Percentiles rank a stretch among this genome's conserved stretches.
These are phyloP conservation scores for Agrotis clavis DNA, from an alignment of 2,888 invertebrate species.

Conservation along the genomic window DNA sequence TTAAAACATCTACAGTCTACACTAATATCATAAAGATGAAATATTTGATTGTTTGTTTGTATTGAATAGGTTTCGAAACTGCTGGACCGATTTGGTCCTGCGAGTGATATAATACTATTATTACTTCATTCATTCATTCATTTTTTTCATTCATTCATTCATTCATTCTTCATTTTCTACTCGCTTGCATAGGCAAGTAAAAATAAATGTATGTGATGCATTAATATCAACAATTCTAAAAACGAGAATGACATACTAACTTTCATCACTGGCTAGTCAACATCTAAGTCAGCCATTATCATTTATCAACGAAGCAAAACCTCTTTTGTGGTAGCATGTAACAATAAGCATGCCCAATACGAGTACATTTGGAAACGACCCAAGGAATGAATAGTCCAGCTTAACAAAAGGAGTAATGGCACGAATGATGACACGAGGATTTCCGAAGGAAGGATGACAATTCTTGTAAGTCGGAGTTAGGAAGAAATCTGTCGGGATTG, in stretches of 20 bases:
- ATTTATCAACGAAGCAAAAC: slow-evolving; percentile 36
- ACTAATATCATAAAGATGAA: no score
- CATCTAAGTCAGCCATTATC: slow-evolving; percentile 9
- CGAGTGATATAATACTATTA: no score
- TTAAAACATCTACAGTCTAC: no score
- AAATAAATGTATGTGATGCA: no score
- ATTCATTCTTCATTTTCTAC: no score
- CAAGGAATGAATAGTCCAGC: slow-evolving; percentile 24
- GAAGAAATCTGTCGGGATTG: slow-evolving; percentile 38
- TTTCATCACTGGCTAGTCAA: neutral
- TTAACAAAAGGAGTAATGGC: slow-evolving; percentile 48
- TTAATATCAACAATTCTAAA: neutral
- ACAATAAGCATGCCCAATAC: neutral
- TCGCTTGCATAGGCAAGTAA: no score
- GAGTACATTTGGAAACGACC: slow-evolving; percentile 5
- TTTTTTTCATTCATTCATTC: no score
- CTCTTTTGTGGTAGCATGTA: slow-evolving; percentile 25
- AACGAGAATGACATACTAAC: slow-evolving; percentile 1
- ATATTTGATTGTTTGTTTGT: no score
- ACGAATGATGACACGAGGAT: slow-evolving; percentile 32
- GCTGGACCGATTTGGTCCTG: no score
- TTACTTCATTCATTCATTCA: no score
- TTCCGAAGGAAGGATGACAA: slow-evolving; percentile 33
- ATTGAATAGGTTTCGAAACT: no score
- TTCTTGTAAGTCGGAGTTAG: slow-evolving; percentile 30